Conservation (phyloP, 2,888 invertebrate species). For the Eupeodes luniger region DNA sequence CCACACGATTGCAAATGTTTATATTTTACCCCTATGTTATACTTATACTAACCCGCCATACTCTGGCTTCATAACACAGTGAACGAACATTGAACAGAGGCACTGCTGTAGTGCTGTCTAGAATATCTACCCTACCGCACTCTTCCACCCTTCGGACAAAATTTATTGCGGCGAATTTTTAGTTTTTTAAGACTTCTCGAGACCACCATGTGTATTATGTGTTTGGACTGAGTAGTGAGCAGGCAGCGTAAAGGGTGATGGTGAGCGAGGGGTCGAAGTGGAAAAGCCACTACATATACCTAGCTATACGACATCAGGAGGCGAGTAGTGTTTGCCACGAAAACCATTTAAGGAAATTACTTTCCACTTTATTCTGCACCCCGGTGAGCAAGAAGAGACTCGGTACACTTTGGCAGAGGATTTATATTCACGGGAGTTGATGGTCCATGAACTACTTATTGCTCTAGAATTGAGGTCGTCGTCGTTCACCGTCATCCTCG, state of each 20-base stretch:
- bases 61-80: slow-evolving; percentile 29
- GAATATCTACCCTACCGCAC: background rate
- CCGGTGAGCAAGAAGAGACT: slow-evolving; percentile 4
- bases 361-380: slow-evolving; percentile 67
- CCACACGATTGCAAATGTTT: slow-evolving; percentile 68
- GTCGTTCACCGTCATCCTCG: too few relatives aligned
- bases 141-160: background rate
- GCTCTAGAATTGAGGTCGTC: slow-evolving; percentile 24
- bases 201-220: slow-evolving; percentile 29
- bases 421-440: slow-evolving; percentile 62
- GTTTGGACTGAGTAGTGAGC: too few relatives aligned
- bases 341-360: slow-evolving; percentile 72
- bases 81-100: slow-evolving; percentile 17
- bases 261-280: background rate
- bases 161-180: slow-evolving; percentile 68
- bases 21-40: slow-evolving; percentile 46
- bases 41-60: slow-evolving; percentile 16
- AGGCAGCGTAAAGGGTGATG: background rate
- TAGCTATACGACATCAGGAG: background rate
- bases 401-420: slow-evolving; percentile 21
- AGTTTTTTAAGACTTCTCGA: slow-evolving; percentile 53
- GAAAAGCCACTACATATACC: slow-evolving; percentile 12
- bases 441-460: slow-evolving; percentile 59
- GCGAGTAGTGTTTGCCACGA: slow-evolving; percentile 36
- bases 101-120: slow-evolving; percentile 1